Evolutionary conservation across 1,140 invertebrate genomes (phyloP), one percentile per base, ranked within the genome.

Genomic region (Tetraneura akinire): DNA sequence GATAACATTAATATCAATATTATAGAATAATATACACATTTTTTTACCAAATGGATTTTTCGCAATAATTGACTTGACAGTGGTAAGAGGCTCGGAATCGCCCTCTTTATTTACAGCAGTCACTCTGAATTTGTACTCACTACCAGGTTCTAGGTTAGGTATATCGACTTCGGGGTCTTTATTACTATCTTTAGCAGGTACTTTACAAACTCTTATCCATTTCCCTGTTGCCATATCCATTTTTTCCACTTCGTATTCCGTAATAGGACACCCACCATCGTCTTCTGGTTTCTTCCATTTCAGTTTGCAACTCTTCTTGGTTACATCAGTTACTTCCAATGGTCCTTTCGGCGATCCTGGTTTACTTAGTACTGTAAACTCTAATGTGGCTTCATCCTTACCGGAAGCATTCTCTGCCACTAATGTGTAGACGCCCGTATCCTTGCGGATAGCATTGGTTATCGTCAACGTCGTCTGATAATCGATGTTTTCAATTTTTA

Each of bases 101-200:
- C 97, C 97, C 87, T 98, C 95, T 82, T 95, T 93, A 85, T 99
- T 99, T 74, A 96, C 91, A 66, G 97, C 97, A 0, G 92, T 93
- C 0, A 99, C 97, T 55, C 97, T 88, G 90, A 99, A 99, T 87
- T 97, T 94, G 86, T 99, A 99, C 85, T 97, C 93, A 81, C 94
- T 91, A 11, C 94, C 94, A 23, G 96, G 95, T 84, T 92, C 94
- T 9, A 99, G 87, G 14, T 95, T 94, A 16, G 92, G 93, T n/a
- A 97, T 91, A 81, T 96, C 94, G 86, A 96, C 94, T 84, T 93
- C 92, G 5, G 92, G 90, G 45, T 90, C 89, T 42, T 82, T 82
- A 45, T 89, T 89, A 37, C 80, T 55, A 37, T 80, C 81, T 84
- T 92, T 92, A 57, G 91, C 91, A 16, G 91, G 91, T 62, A 91